Base-by-base conservation (phyloP, 2,888 invertebrate genomes). In the Ephialtes manifestator region DNA sequence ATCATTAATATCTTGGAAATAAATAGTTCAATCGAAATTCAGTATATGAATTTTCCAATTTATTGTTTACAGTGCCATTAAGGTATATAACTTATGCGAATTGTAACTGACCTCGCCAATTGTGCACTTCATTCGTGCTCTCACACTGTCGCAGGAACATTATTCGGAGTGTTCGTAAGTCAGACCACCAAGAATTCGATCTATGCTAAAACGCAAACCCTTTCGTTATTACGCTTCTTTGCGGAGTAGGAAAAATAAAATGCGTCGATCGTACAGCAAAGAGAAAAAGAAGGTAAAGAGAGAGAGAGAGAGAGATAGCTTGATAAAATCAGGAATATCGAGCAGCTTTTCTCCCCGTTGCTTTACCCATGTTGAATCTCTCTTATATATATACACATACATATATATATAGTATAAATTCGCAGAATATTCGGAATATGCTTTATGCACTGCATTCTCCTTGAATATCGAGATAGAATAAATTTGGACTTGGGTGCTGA, bases 271-370 rank as follows among this genome's bases (percentile, higher is more conserved):
- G 13, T 55, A 5, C 13, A 68, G 20, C 28, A 43, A 48, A 7
- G 18, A n/a, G n/a, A n/a, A n/a, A n/a, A n/a, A n/a, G 35, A 48
- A 15, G 48, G 63, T 18, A 18, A 39, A 63, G 39, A 53, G 10
- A 53, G 15, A 0, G 48, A 75, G 20, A 8, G 48, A 58, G n/a
- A 7, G 46, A 46, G 48, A 46, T 48, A 55, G 28, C 43, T 24
- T 55, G 53, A 74, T 51, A 68, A n/a, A 4, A 48, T 68, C 20
- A n/a, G 63, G 78, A 83, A 83, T 83, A 83, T 83, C 78, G 79
- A 79, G 83, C 63, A 79, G 78, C 46, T 60, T 68, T 39, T 60
- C 60, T n/a, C 39, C 28, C 35, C 43, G 18, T 13, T 43, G 43
- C 51, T 46, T 65, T 5, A 65, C 39, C 48, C 18, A 18, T 58